Base-by-base conservation (phyloP, 37 sponge, comb jelly and placozoan species). In the Eunapius fragilis region DNA sequence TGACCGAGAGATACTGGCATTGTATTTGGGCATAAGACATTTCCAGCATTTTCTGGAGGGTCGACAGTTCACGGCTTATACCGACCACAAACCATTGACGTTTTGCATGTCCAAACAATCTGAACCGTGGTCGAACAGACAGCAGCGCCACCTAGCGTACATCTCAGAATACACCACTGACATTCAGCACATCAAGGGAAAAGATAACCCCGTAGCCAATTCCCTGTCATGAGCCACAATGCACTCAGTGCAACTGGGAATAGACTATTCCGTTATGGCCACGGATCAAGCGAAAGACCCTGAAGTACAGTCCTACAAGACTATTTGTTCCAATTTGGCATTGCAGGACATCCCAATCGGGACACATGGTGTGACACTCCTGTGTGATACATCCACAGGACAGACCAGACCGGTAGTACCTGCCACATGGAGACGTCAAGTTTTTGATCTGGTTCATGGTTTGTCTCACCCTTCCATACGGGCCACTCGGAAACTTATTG, bases 361-460 rank as follows among this genome's bases (percentile, higher is more conserved):
- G 24, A 23, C 36, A 75, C 27, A 38, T 33, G 45, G 69, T 23
- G 38, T 67, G 12, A 71, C 80, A 7, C 31, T 87, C 37, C 69
- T 87, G 7, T 87, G 87, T 74, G 82, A 87, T 41, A 81, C 71
- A 14, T 80, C 82, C 19, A 87, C 87, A 6, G 87, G 87, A 12
- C 6, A 12, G 22, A 9, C 87, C 22, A 35, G 76, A 68, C 87
- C 87, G 17, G 25, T 87, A 58, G 87, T 87, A 17, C 87, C 87
- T 27, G 74, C 25, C 38, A 19, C 45, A 38, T 87, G 76, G 71
- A 17, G 76, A 75, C 75, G 70, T 35, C 24, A 13, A 50, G 77
- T 87, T 14, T 80, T 81, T 67, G 82, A 87, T 72, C 24, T 37
- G 19, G 41, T 76, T 28, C 85, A 85, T 37, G 85, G 78, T 11